Evolutionary conservation across 2,113 vertebrate genomes (phyloP), one percentile per base, ranked within the genome.

Genomic region (Grammomys surdaster): DNA sequence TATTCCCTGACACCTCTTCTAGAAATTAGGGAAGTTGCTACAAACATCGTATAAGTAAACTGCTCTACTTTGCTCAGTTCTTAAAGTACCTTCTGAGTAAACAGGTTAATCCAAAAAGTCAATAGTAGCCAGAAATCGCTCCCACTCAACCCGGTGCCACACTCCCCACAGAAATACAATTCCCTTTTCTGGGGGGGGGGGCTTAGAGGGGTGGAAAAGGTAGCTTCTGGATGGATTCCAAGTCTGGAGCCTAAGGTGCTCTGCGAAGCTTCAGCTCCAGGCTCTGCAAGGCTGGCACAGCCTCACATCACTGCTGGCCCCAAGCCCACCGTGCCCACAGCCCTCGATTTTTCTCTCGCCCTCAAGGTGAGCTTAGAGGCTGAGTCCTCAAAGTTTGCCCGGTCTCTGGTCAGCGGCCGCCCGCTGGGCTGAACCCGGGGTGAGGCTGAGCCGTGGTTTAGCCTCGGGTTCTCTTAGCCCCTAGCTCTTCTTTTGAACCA

Each of bases 11-110:
- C 97, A 95, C 90, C 89, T 95, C 96, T 36, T 91, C 31, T 93
- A 60, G 91, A 88, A 95, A 95, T 97, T 92, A 94, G 96, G 89
- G 89, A 97, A 96, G 88, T 94, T 95, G 40, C 90, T 78, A 89
- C 86, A 95, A 96, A 96, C 51, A 92, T 77, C 93, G 58, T 0
- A 48, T 33, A 97, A 93, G 94, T 87, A 81, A 80, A 67, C 20
- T 46, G 73, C 69, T 94, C 28, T 92, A 54, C 84, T 96, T 46
- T 82, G 86, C 70, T 97, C 85, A 90, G 69, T 84, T 93, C 90
- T 95, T 86, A 88, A 90, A 0, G n/a, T 63, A 91, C 51, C 28
- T 56, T 65, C 46, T 46, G 76, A 95, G 95, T 94, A 96, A 90
- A 96, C 90, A 96, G 90, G 86, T 96, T 94, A 95, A 87, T 94